Base-by-base conservation (phyloP, 2,888 invertebrate genomes). In the Caprella mutica region DNA sequence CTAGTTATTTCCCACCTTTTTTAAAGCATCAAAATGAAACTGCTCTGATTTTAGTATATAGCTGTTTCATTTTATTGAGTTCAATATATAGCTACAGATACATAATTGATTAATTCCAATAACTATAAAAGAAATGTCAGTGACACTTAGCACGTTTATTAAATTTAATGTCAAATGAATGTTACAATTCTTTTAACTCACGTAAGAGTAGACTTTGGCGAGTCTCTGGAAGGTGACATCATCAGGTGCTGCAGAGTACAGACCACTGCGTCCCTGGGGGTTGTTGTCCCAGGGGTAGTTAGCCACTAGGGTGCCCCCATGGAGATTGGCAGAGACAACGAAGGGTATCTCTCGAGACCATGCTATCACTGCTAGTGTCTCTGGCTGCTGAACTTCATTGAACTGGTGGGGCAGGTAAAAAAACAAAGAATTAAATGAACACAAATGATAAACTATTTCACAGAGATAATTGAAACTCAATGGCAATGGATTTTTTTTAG, bases 221-320 rank as follows among this genome's bases (percentile, higher is more conserved):
- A 96, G 74, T 65, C 84, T 76, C 68, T 81, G 81, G 73, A 93
- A 94, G 8, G 91, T 72, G 4, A 75, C 76, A 71, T 94, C 81
- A 71, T 96, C 94, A 0, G 92, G 91, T 0, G 87, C 80, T 30
- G 76, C 46, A 14, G 58, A 66, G 51, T 58, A 55, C n/a, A 52
- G 33, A 23, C 60, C 57, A 42, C 52, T 54, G 24, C 29, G 24
- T 21, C 51, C 33, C 1, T n/a, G 35, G 9, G 50, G 42, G 62
- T 85, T 83, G 72, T 84, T 83, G 71, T 96, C 96, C 71, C 79
- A 99, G 0, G 98, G 98, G 74, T 94, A 98, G 75, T 97, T 98
- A 46, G 94, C 97, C 0, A 99, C 97, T 44, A 98, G 75, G 3
- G 96, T 89, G 1, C 94, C 94, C 8, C 93, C 94, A 72, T 96